These are phyloP conservation scores for Idaea biselata DNA, from an alignment of 2,888 invertebrate genomes.

Conservation along the genomic window DNA sequence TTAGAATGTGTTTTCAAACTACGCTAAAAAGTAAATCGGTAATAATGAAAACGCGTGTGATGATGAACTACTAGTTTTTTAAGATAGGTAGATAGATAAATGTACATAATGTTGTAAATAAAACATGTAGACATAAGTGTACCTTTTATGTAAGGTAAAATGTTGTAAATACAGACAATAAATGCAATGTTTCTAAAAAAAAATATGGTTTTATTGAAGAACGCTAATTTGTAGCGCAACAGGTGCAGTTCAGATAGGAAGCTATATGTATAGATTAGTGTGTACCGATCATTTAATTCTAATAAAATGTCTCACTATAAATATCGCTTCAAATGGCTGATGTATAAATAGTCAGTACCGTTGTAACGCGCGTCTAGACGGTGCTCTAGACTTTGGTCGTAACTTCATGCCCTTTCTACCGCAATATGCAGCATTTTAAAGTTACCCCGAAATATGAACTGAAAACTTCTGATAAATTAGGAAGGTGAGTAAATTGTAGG, in stretches of 20 bases:
- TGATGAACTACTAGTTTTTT: slow-evolving; percentile 5
- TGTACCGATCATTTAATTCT: slow-evolving; percentile 3
- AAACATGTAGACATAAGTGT: slow-evolving; percentile 57
- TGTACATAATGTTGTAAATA: slow-evolving; percentile 55
- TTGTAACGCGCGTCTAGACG: slow-evolving; percentile 13
- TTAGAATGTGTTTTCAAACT: no score
- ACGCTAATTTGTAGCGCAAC: neutral
- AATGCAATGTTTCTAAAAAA: slow-evolving; percentile 39
- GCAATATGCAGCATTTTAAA: slow-evolving; percentile 20
- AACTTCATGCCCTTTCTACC: slow-evolving; percentile 4
- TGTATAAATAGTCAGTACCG: slow-evolving; percentile 34
- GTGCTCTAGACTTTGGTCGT: neutral
- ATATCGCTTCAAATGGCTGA: slow-evolving; percentile 17
- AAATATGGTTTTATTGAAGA: slow-evolving; percentile 23
- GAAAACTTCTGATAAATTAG: slow-evolving; percentile 52
- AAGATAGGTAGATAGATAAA: slow-evolving; percentile 13
- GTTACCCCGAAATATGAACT: slow-evolving; percentile 58
- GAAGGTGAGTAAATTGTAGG: slow-evolving; percentile 48
- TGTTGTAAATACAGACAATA: slow-evolving; percentile 55
- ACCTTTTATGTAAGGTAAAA: slow-evolving; percentile 50
- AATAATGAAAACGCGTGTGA: neutral
- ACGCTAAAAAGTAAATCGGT: neutral
- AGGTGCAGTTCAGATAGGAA: neutral
- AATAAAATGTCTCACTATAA: slow-evolving; percentile 14
- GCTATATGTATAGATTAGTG: neutral